These are phyloP conservation scores for Pagetopsis macropterus DNA, from an alignment of 2,797 vertebrate species.

Conservation along the genomic window DNA sequence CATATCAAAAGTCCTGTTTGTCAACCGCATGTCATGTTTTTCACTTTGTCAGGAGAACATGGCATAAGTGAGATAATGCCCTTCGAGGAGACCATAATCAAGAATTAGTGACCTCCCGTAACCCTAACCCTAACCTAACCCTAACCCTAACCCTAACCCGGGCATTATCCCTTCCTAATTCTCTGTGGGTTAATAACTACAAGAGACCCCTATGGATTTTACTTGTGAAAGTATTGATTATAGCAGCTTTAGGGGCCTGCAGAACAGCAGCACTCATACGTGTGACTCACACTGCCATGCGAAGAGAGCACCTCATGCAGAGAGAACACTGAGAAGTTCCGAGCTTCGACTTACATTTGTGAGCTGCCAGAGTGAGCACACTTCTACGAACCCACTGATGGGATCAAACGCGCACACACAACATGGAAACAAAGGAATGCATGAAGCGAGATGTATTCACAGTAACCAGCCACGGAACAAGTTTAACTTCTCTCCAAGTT, in stretches of 20 bases:
- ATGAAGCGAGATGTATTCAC: constrained; percentile 25
- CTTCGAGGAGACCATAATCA: not conserved
- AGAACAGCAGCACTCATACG: not conserved
- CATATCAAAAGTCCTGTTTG: too few relatives aligned
- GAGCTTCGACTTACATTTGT: constrained; percentile 48
- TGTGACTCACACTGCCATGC: not conserved
- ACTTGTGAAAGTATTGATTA: not conserved
- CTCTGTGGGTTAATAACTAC: too few relatives aligned
- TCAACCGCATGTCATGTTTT: too few relatives aligned
- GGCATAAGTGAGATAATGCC: not conserved
- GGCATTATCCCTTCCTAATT: too few relatives aligned
- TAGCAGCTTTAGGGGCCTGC: not conserved
- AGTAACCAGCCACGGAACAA: constrained; percentile 37
- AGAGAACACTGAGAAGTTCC: constrained; percentile 39
- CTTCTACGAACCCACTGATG: constrained; percentile 34
- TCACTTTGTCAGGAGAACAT: too few relatives aligned
- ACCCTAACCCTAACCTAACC: too few relatives aligned
- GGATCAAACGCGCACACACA: constrained; percentile 42
- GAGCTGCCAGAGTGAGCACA: constrained; percentile 40
- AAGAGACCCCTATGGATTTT: not conserved
- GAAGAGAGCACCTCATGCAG: constrained; percentile 25
- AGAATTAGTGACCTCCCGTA: not conserved
- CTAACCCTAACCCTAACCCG: too few relatives aligned
- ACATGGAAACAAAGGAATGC: constrained; percentile 44
- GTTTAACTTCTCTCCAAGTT: constrained; percentile 50